These are phyloP conservation scores for Andrena bicolor DNA, from an alignment of 2,888 invertebrate species.

Conservation along the genomic window DNA sequence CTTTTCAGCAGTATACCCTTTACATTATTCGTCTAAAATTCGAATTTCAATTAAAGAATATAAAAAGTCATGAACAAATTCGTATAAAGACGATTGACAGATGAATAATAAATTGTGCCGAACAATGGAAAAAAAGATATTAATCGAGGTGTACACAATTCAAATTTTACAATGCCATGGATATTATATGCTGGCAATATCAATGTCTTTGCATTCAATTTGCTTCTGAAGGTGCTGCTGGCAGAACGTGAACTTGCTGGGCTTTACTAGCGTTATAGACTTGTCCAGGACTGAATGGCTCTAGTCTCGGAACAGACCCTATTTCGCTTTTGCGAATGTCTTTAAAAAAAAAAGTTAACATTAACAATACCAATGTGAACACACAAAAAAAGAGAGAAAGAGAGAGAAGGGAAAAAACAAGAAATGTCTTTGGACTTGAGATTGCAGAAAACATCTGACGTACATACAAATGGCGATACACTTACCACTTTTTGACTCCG, in stretches of 20 bases:
- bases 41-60: slow-evolving; percentile 47
- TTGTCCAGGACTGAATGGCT: slow-evolving; percentile 96
- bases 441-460: background rate
- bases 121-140: slow-evolving; percentile 33
- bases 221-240: slow-evolving; percentile 80
- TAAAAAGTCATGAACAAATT: slow-evolving; percentile 36
- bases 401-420: background rate
- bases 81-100: slow-evolving; percentile 24
- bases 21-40: slow-evolving; percentile 29
- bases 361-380: slow-evolving; percentile 36
- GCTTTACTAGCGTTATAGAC: slow-evolving; percentile 97
- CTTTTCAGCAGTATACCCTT: slow-evolving; percentile 9
- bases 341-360: slow-evolving; percentile 71
- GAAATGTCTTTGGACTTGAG: background rate
- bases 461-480: slow-evolving; percentile 27
- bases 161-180: slow-evolving; percentile 40
- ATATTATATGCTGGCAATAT: slow-evolving; percentile 44
- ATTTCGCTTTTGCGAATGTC: slow-evolving; percentile 85
- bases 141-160: slow-evolving; percentile 44
- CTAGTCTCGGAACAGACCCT: slow-evolving; percentile 90
- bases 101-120: slow-evolving; percentile 26
- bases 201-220: slow-evolving; percentile 66
- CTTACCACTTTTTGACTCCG: slow-evolving; percentile 84
- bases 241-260: slow-evolving; percentile 95
- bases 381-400: background rate